Evolutionary conservation across 2,113 vertebrate species (phyloP).

Genomic region (Campylomormyrus tamandua): DNA sequence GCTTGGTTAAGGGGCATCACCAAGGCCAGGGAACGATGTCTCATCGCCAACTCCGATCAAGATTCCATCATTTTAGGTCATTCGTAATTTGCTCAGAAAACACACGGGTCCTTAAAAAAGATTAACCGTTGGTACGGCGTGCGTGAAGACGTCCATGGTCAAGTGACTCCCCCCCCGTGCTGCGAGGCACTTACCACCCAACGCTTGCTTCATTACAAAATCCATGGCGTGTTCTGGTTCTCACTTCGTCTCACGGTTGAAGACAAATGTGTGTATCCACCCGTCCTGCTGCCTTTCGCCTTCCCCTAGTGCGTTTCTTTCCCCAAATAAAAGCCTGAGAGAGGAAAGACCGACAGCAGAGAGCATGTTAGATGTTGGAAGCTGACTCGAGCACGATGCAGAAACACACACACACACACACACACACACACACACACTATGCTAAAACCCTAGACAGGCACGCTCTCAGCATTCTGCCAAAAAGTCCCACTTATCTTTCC

Average conservation of each 20-base stretch:
- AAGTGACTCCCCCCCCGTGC: background rate
- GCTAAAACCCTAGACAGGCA: background rate
- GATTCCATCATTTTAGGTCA: background rate
- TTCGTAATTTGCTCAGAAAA: background rate
- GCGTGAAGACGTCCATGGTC: background rate
- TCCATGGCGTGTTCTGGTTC: slow-evolving; percentile 64
- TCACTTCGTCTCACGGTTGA: slow-evolving; percentile 38
- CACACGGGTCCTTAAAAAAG: background rate
- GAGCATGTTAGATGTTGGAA: too few species aligned
- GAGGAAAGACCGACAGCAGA: background rate
- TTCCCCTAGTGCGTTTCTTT: background rate
- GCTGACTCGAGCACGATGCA: background rate
- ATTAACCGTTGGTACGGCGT: background rate
- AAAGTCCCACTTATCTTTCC: slow-evolving; percentile 9
- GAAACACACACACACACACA: slow-evolving; percentile 5
- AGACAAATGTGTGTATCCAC: slow-evolving; percentile 47
- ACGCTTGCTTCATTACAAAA: slow-evolving; percentile 89
- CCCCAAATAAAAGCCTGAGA: slow-evolving; percentile 1
- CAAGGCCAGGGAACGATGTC: background rate
- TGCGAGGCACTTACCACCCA: slow-evolving; percentile 68
- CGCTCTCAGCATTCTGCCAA: background rate
- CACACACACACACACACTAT: too few species aligned
- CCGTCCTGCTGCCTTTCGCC: slow-evolving; percentile 4
- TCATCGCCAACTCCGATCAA: background rate
- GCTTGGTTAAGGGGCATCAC: background rate